Conservation (phyloP, 2,888 invertebrate species). For the Sinelater perroti region DNA sequence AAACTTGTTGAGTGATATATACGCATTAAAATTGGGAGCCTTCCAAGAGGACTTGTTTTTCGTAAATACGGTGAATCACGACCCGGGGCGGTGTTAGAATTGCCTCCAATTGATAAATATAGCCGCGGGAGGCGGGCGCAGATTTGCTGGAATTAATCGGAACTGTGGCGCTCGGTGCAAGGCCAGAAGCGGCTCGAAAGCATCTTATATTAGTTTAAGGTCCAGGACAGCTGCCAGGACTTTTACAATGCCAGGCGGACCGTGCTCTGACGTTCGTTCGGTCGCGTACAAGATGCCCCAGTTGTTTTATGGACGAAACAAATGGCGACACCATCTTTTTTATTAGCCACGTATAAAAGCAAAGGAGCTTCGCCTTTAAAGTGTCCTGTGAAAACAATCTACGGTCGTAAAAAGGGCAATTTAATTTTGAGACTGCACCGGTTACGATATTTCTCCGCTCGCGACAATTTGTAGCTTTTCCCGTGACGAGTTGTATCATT, state of each 20-base stretch:
- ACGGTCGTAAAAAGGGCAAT: constrained; percentile 19
- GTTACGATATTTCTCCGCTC: constrained; percentile 13
- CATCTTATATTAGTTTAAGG: constrained; percentile 33
- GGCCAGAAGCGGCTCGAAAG: constrained; percentile 16
- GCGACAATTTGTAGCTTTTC: neutral
- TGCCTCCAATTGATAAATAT: constrained; percentile 12
- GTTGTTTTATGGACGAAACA: constrained; percentile 36
- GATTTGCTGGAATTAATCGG: constrained; percentile 1
- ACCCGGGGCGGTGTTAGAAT: neutral
- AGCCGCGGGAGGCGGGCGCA: neutral
- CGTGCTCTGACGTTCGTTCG: constrained; percentile 30
- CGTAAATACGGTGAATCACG: constrained; percentile 8
- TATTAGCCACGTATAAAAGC: constrained; percentile 31
- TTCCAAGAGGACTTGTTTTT: constrained; percentile 29
- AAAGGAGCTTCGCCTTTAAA: constrained; percentile 22
- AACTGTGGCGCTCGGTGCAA: constrained; percentile 8
- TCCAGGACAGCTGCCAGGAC: constrained; percentile 31
- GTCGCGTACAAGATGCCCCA: constrained; percentile 30
- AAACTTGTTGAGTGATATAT: constrained; percentile 34
- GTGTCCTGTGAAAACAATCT: constrained; percentile 23
- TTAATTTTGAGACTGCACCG: constrained; percentile 15
- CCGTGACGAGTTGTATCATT: constrained; percentile 2
- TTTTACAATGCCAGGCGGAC: constrained; percentile 32
- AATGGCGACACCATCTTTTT: constrained; percentile 34
- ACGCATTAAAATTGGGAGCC: constrained; percentile 30